Percentiles rank a stretch among this genome's conserved stretches.
These are phyloP conservation scores for Pogoniulus pusillus DNA, from an alignment of 2,797 vertebrate species.

Conservation along the genomic window DNA sequence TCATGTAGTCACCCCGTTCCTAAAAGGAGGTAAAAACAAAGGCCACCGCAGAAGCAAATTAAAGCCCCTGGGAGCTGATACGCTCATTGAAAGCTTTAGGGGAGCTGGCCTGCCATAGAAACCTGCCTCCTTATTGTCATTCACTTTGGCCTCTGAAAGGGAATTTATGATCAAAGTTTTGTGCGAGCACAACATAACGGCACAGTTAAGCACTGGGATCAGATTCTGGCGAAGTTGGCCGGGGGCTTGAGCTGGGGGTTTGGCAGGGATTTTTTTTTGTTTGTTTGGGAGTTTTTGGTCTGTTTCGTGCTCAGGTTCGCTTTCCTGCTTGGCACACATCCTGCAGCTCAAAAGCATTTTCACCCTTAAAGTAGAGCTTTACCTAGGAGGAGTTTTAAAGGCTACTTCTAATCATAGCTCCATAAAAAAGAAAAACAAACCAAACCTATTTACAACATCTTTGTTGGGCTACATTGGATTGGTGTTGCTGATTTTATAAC, in stretches of 20 bases:
- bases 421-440: background rate
- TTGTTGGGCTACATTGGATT: background rate
- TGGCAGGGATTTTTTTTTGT: background rate
- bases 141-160: slow-evolving; percentile 62
- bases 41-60: slow-evolving; percentile 62
- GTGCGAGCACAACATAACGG: background rate
- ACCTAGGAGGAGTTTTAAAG: background rate
- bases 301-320: background rate
- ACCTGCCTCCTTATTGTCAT: slow-evolving; percentile 52
- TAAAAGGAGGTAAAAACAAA: slow-evolving; percentile 63
- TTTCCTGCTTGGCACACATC: background rate
- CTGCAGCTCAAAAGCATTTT: background rate
- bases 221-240: slow-evolving; percentile 10
- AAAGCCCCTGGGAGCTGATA: slow-evolving; percentile 65
- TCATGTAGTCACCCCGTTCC: slow-evolving; percentile 48
- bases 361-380: background rate
- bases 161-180: slow-evolving; percentile 66
- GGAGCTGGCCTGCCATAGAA: slow-evolving; percentile 57
- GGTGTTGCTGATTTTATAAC: background rate
- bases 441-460: background rate
- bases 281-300: background rate
- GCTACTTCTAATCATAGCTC: background rate
- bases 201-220: background rate
- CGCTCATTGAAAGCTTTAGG: slow-evolving; percentile 65
- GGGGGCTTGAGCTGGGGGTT: background rate